Percentiles rank a stretch among this genome's conserved stretches.
Evolutionary conservation across 2,113 vertebrate species (phyloP).

Genomic region (Hassar affinis): DNA sequence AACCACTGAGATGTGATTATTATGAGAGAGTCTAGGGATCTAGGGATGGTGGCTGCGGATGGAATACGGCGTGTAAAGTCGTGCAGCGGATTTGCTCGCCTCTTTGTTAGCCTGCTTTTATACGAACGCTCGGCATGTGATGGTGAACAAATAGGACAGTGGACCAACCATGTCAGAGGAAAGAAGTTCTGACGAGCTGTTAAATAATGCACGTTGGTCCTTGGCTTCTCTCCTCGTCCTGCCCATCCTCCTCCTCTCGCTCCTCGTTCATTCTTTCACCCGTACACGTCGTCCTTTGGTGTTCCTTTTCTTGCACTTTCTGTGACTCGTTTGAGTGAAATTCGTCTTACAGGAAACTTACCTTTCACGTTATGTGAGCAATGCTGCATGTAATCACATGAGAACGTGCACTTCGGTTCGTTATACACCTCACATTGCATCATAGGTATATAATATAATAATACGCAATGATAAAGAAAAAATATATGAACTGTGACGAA

Average conservation of each 20-base stretch:
- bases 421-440: not conserved
- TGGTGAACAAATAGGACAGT: slow-evolving; percentile 46
- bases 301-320: not conserved
- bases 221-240: slow-evolving; percentile 58
- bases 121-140: slow-evolving; percentile 8
- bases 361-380: not conserved
- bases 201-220: slow-evolving; percentile 79
- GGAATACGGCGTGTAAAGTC: not conserved
- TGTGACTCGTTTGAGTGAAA: not conserved
- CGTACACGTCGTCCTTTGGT: not conserved
- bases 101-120: slow-evolving; percentile 3
- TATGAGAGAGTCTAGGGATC: not conserved
- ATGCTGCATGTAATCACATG: not conserved
- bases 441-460: not conserved
- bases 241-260: slow-evolving; percentile 58
- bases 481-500: too few species aligned
- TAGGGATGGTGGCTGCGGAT: not conserved
- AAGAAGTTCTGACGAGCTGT: slow-evolving; percentile 50
- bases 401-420: too few species aligned
- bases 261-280: not conserved
- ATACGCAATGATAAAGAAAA: not conserved
- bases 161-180: slow-evolving; percentile 39
- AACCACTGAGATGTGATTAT: not conserved
- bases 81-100: not conserved
- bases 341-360: not conserved